A percentile compares a stretch with the other conserved stretches of the same genome.
phyloP scores from a whole-genome alignment of 2,888 invertebrate species.

The Mellilla xanthometata region DNA sequence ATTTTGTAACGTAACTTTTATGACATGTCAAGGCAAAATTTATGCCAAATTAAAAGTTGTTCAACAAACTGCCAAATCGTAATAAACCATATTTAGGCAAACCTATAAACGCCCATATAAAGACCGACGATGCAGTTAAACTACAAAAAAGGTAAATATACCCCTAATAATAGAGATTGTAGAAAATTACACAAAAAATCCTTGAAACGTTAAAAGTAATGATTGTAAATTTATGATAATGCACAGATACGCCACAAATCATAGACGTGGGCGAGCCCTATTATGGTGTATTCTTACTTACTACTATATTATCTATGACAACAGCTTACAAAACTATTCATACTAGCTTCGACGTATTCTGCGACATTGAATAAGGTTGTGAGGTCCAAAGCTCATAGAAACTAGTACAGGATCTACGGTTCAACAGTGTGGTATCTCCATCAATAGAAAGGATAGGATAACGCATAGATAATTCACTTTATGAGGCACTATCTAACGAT shows the following conservation, averaged over 20 bases:
- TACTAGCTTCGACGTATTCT: conserved; percentile 1
- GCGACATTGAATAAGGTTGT: not conserved
- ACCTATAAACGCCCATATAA: conserved; percentile 9
- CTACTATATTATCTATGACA: conserved; percentile 3
- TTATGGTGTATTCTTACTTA: conserved; percentile 31
- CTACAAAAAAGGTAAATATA: conserved; percentile 11
- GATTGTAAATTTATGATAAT: conserved; percentile 61
- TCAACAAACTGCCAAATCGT: not conserved
- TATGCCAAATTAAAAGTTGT: conserved; percentile 2
- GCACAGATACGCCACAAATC: conserved; percentile 42
- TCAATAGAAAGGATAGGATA: conserved; percentile 6
- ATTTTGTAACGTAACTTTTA: not conserved
- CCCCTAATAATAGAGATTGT: conserved; percentile 20
- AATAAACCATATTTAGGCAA: conserved; percentile 2
- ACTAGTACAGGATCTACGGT: conserved; percentile 1
- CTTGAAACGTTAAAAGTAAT: conserved; percentile 44
- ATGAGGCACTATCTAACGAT: conserved; percentile 8
- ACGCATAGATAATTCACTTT: conserved; percentile 15
- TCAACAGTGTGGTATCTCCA: conserved; percentile 9
- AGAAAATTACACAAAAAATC: conserved; percentile 38
- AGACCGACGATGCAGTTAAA: conserved; percentile 8
- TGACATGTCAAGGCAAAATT: not conserved
- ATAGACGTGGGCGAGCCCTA: conserved; percentile 45
- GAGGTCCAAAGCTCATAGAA: not conserved
- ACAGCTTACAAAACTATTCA: not conserved